phyloP scores from a whole-genome alignment of 2,888 invertebrate genomes.

The Poecilus cupreus region DNA sequence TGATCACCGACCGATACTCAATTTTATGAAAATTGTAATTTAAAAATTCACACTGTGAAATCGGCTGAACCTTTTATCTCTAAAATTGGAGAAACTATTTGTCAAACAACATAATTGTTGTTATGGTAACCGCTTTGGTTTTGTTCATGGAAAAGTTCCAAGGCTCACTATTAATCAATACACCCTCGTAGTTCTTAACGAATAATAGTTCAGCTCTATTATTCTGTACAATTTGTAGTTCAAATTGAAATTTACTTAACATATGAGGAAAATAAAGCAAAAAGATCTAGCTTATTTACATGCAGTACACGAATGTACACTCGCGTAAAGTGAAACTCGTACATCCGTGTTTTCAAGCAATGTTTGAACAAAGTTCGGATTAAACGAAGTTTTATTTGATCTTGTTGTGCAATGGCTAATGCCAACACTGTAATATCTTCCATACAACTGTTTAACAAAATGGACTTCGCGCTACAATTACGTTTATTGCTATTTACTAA shows the following conservation, averaged over 20 bases:
- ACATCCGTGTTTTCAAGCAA: slow-evolving; percentile 23
- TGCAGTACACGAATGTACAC: neutral
- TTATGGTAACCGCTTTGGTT: too few relatives aligned
- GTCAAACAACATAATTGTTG: too few relatives aligned
- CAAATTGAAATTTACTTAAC: neutral
- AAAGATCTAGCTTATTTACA: slow-evolving; percentile 5
- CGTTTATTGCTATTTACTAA: neutral
- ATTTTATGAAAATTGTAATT: too few relatives aligned
- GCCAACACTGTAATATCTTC: slow-evolving; percentile 18
- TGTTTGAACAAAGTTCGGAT: slow-evolving; percentile 22
- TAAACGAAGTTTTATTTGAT: slow-evolving; percentile 37
- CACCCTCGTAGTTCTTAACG: too few relatives aligned
- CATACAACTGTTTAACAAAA: neutral
- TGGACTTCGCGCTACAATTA: neutral
- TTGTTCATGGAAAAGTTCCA: too few relatives aligned
- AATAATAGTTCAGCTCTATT: neutral
- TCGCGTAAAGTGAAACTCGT: slow-evolving; percentile 9
- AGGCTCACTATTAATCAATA: too few relatives aligned
- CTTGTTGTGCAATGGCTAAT: slow-evolving; percentile 21
- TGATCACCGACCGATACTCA: too few relatives aligned
- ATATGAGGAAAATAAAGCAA: slow-evolving; percentile 17
- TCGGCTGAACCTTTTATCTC: too few relatives aligned
- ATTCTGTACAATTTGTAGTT: neutral
- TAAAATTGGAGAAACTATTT: too few relatives aligned
- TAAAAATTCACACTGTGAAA: too few relatives aligned